Evolutionary conservation across 1,140 invertebrate genomes (phyloP), one percentile per base, ranked within the genome.

Genomic region (Homalodisca vitripennis): DNA sequence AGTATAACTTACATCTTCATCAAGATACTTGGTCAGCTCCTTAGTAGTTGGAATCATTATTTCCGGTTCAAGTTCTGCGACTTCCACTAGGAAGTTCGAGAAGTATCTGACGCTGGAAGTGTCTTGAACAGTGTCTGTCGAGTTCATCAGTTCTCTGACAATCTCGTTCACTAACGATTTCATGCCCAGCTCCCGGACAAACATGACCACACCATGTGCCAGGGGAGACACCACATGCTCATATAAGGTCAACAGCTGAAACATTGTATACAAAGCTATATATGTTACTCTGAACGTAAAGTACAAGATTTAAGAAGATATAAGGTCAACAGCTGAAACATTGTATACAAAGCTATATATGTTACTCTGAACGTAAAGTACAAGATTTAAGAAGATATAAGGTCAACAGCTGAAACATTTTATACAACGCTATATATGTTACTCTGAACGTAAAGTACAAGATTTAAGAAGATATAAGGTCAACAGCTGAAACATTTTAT

Each of bases 221-320:
- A 92, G 84, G n/a, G 87, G 84, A 41, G 79, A 78, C 0, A 87
- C 86, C 32, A 91, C 79, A 77, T 87, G 84, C 73, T 94, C 91
- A 76, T 86, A 86, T 69, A 88, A 85, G 80, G 92, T 89, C 3
- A 93, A 79, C 48, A 92, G 77, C 86, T 94, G 83, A 69, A 78
- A 74, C 72, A 76, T n/a, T 57, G 12, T 13, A 62, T 62, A 12
- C 22, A 55, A 14, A 55, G 10, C 24, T 12, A n/a, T 55, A 12
- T 41, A 41, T 41, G 34, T 17, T 41, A 41, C 6, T 10, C n/a
- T n/a, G n/a, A n/a, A n/a, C n/a, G n/a, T n/a, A n/a, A n/a, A n/a
- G n/a, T n/a, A n/a, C n/a, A n/a, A n/a, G n/a, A n/a, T n/a, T n/a
- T n/a, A n/a, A n/a, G n/a, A n/a, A n/a, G n/a, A n/a, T n/a, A n/a